Evolutionary conservation across 2,888 invertebrate species (phyloP).

Genomic region (Liodrosophila aerea): DNA sequence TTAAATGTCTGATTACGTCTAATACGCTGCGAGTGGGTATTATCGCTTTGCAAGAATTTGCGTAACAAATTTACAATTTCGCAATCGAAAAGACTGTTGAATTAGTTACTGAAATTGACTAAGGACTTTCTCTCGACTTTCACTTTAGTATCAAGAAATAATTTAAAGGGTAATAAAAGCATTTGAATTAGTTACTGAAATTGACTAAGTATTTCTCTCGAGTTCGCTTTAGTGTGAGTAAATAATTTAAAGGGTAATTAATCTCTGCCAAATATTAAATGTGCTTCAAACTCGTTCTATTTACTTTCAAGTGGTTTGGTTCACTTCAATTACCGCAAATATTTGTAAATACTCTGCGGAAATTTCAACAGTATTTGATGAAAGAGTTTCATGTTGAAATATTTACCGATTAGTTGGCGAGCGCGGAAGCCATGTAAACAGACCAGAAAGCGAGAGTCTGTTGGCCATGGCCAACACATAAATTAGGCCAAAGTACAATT

Average conservation of each 20-base stretch:
- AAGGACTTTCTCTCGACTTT: too few relatives aligned
- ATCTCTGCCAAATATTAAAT: too few relatives aligned
- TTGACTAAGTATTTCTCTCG: not conserved
- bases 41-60: not conserved
- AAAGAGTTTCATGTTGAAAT: not conserved
- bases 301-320: slow-evolving; percentile 9
- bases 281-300: slow-evolving; percentile 1
- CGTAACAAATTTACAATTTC: too few relatives aligned
- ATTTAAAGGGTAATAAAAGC: too few relatives aligned
- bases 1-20: too few relatives aligned
- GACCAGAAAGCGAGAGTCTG: slow-evolving; percentile 8
- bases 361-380: slow-evolving; percentile 14
- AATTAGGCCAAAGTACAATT: slow-evolving; percentile 75
- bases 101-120: too few relatives aligned
- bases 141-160: too few relatives aligned
- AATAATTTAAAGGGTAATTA: slow-evolving; percentile 1
- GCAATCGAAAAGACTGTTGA: too few relatives aligned
- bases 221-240: too few relatives aligned
- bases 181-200: too few relatives aligned
- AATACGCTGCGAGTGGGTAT: not conserved
- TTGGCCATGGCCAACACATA: slow-evolving; percentile 46
- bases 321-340: slow-evolving; percentile 1
- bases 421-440: too few relatives aligned
- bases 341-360: slow-evolving; percentile 16
- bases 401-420: slow-evolving; percentile 5